Evolutionary conservation across 1,140 invertebrate species (phyloP).

Genomic region (Caenorhabditis briggsae): DNA sequence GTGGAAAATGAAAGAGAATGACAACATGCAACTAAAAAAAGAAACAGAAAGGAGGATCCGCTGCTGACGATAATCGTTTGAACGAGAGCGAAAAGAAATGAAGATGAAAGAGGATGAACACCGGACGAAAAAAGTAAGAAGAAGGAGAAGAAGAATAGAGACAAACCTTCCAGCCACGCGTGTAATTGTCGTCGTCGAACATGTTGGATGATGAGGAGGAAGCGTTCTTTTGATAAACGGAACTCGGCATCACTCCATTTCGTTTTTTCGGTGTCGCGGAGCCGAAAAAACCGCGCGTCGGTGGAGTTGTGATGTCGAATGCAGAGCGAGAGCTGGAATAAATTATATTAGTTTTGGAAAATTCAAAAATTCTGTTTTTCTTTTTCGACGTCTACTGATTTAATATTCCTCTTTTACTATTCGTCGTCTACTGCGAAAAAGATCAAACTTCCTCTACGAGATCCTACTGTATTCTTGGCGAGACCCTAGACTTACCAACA

Average conservation of each 20-base stretch:
- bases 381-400: no score
- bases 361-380: no score
- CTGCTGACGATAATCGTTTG: conserved; percentile 17
- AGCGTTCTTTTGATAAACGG: conserved; percentile 51
- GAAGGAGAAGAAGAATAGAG: background rate
- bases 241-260: conserved; percentile 49
- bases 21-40: background rate
- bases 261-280: conserved; percentile 11
- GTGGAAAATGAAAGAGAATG: conserved; percentile 14
- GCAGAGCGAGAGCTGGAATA: conserved; percentile 14
- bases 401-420: no score
- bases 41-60: background rate
- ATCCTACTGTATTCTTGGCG: no score
- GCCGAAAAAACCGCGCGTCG: conserved; percentile 18
- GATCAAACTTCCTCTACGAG: background rate
- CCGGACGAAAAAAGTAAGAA: background rate
- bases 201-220: conserved; percentile 47
- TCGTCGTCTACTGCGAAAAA: no score
- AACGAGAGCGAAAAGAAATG: conserved; percentile 38
- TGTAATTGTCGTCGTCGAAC: conserved; percentile 50
- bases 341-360: no score
- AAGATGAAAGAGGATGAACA: conserved; percentile 6
- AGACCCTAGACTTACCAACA: conserved; percentile 17
- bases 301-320: conserved; percentile 26
- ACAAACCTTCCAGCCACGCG: conserved; percentile 54